Evolutionary conservation across 2,113 vertebrate genomes (phyloP).

Genomic region (Pachyramphus minor): DNA sequence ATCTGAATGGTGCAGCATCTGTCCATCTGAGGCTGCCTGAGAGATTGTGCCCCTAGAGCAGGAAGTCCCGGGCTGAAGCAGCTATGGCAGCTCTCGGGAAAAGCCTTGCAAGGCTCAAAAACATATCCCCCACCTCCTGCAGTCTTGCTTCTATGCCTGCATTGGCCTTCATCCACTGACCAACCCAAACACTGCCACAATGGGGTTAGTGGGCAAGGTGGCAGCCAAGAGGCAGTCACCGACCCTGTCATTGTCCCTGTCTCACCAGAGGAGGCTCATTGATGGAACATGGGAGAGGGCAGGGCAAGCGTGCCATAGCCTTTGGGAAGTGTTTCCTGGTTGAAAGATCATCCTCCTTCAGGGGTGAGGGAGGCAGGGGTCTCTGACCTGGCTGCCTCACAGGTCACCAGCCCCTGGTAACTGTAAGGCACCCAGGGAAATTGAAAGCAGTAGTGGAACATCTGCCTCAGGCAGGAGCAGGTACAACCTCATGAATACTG

Average conservation of each 20-base stretch:
- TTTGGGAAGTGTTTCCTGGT: background rate
- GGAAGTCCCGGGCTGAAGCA: background rate
- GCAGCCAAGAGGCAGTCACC: fast-evolving
- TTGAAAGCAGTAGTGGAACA: background rate
- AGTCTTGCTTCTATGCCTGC: background rate
- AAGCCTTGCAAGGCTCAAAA: fast-evolving
- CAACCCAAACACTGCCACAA: fast-evolving
- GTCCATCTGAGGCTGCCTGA: background rate
- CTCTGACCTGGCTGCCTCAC: fast-evolving
- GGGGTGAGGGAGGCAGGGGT: background rate
- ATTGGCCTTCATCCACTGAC: background rate
- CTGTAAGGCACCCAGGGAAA: fast-evolving
- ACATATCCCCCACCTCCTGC: background rate
- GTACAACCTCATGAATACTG: fast-evolving
- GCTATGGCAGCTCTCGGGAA: fast-evolving
- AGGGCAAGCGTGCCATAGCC: fast-evolving
- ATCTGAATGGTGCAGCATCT: fast-evolving
- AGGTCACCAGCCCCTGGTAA: fast-evolving
- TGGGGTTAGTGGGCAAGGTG: fast-evolving
- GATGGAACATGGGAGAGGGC: fast-evolving
- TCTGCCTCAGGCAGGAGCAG: background rate
- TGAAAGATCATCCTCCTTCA: fast-evolving
- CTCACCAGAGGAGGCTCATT: fast-evolving
- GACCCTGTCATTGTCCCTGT: background rate
- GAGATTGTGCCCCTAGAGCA: fast-evolving